phyloP scores from a whole-genome alignment of 2,113 vertebrate species.

The Xyrauchen texanus region DNA sequence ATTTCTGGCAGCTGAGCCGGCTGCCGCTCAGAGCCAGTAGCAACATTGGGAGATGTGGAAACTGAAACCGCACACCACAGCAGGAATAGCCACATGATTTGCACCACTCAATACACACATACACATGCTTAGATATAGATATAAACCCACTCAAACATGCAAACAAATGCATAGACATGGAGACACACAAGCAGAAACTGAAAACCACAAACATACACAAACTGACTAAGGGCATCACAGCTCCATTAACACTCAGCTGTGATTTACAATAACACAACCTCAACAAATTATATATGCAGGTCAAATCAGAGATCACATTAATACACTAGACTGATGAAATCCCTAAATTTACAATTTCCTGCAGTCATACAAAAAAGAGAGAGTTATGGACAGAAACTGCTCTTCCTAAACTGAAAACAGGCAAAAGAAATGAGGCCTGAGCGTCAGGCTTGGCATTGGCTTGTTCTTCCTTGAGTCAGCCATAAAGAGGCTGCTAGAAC shows the following conservation, averaged over 20 bases:
- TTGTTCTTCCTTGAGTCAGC: conserved; percentile 47
- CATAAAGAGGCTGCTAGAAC: conserved; percentile 42
- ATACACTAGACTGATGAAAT: neutral
- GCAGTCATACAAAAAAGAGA: conserved; percentile 8
- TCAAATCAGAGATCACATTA: conserved; percentile 10
- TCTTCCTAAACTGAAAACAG: conserved; percentile 36
- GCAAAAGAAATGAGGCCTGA: conserved; percentile 35
- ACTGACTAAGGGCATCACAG: neutral
- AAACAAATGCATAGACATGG: conserved; percentile 10
- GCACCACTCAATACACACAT: conserved; percentile 56
- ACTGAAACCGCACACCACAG: conserved; percentile 73
- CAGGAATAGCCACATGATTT: conserved; percentile 64
- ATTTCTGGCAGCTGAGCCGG: conserved; percentile 67
- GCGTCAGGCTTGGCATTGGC: conserved; percentile 8
- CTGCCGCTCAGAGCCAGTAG: conserved; percentile 67
- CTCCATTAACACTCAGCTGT: conserved; percentile 42
- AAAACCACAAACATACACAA: neutral
- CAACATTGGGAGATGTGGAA: conserved; percentile 76
- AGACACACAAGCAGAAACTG: conserved; percentile 8
- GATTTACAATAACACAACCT: conserved; percentile 15
- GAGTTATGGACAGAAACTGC: conserved; percentile 41
- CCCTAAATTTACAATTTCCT: neutral
- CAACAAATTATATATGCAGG: neutral
- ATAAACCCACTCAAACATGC: neutral
- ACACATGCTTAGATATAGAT: conserved; percentile 22